These are phyloP conservation scores for Coryphaenoides rupestris DNA, from an alignment of 2,113 vertebrate genomes.

Conservation along the genomic window DNA sequence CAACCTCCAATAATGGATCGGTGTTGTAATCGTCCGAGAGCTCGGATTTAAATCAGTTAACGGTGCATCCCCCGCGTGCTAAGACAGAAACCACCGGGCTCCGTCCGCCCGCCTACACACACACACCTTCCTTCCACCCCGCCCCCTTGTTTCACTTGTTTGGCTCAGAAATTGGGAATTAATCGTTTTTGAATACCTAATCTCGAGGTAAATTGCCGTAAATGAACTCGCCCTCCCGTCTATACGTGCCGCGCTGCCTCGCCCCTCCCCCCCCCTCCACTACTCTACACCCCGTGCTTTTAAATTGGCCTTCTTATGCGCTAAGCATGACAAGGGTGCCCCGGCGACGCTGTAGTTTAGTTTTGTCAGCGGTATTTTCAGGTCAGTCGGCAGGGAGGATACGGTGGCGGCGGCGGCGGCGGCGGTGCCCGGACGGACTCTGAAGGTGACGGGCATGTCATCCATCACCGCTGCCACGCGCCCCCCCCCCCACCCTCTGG, in stretches of 20 bases:
- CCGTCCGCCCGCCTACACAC: constrained; percentile 35
- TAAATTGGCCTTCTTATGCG: constrained; percentile 54
- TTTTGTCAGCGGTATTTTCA: constrained; percentile 97
- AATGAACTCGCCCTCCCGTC: constrained; percentile 53
- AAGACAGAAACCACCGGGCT: constrained; percentile 19
- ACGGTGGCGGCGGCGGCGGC: constrained; percentile 46
- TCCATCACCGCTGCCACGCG: constrained; percentile 94
- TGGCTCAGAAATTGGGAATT: constrained; percentile 49
- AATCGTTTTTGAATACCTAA: constrained; percentile 51
- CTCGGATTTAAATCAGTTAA: too few relatives aligned
- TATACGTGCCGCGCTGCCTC: constrained; percentile 28
- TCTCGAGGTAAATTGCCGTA: constrained; percentile 55
- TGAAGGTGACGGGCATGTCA: constrained; percentile 98
- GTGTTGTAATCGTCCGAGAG: too few relatives aligned
- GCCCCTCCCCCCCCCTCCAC: too few relatives aligned
- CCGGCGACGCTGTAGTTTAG: constrained; percentile 16
- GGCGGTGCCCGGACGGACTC: constrained; percentile 70
- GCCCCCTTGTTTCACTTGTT: constrained; percentile 46
- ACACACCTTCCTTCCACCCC: constrained; percentile 35
- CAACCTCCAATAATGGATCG: too few relatives aligned
- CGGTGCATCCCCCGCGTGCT: too few relatives aligned
- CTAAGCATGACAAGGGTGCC: constrained; percentile 37
- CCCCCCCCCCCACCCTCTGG: constrained; percentile 48
- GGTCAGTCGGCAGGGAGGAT: constrained; percentile 94
- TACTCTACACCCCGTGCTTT: constrained; percentile 35